These are phyloP conservation scores for Megalops cyprinoides DNA, from an alignment of 2,797 vertebrate species.

Conservation along the genomic window DNA sequence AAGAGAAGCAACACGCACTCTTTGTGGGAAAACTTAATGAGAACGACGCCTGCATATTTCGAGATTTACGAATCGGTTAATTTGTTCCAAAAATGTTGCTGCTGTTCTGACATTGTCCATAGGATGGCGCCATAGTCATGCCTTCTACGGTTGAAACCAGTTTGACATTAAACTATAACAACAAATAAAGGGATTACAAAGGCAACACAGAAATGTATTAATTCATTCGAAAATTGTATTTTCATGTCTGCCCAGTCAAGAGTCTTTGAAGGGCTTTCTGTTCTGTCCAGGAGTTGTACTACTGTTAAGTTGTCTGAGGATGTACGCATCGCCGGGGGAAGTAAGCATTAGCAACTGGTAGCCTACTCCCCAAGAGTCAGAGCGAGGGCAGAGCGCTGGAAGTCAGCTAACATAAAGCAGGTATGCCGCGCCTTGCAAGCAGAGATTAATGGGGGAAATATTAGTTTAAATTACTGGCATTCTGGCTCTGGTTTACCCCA, in stretches of 20 bases:
- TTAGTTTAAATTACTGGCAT: constrained; percentile 55
- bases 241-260: constrained; percentile 74
- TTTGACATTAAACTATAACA: no score
- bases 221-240: no score
- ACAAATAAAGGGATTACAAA: no score
- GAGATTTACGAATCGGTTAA: no score
- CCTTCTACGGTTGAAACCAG: no score
- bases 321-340: constrained; percentile 75
- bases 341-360: constrained; percentile 66
- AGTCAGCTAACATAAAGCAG: constrained; percentile 67
- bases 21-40: no score
- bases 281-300: constrained; percentile 66
- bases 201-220: no score
- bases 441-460: constrained; percentile 63
- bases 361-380: constrained; percentile 44
- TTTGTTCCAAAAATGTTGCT: constrained; percentile 26
- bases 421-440: constrained; percentile 62
- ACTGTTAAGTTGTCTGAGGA: constrained; percentile 62
- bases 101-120: constrained; percentile 40
- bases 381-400: constrained; percentile 36
- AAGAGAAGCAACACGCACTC: no score
- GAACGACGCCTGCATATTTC: no score
- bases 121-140: constrained; percentile 71
- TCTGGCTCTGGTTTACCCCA: constrained; percentile 35
- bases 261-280: constrained; percentile 72